Conservation (phyloP, 2,888 invertebrate species). For the Smittia aterrima region DNA sequence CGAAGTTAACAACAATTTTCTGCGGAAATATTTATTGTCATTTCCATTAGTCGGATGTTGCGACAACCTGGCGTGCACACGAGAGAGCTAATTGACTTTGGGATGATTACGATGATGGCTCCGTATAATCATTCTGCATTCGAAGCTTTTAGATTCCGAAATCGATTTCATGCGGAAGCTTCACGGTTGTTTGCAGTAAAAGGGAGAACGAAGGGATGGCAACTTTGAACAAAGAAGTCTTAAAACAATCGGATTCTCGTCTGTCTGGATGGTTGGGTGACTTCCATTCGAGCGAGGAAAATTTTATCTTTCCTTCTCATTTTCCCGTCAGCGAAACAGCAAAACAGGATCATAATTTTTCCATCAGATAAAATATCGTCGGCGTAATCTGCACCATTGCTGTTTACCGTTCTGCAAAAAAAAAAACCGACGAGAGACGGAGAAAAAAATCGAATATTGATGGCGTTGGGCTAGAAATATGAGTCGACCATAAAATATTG, state of each 20-base stretch:
- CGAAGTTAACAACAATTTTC: neutral
- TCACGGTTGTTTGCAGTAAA: neutral
- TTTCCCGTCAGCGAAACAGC: neutral
- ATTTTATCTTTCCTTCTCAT: neutral
- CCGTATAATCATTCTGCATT: neutral
- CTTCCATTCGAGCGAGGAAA: slow-evolving; percentile 1
- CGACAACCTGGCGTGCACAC: neutral
- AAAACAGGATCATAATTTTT: slow-evolving; percentile 26
- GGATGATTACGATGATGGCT: slow-evolving; percentile 22
- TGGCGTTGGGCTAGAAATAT: neutral
- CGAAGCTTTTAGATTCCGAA: neutral
- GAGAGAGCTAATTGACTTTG: slow-evolving; percentile 23
- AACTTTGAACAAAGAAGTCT: neutral
- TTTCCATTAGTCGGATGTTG: neutral
- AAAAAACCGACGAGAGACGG: neutral
- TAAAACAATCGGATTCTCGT: neutral
- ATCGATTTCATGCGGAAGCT: slow-evolving; percentile 3
- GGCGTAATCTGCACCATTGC: slow-evolving; percentile 12
- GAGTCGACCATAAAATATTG: neutral
- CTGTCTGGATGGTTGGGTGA: neutral
- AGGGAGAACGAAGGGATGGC: neutral
- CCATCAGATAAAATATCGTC: slow-evolving; percentile 13
- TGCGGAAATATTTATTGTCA: slow-evolving; percentile 24
- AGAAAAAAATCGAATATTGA: neutral
- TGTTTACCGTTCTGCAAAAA: neutral